These are phyloP conservation scores for Neodiprion pinetum DNA, from an alignment of 1,140 invertebrate species.

Conservation along the genomic window DNA sequence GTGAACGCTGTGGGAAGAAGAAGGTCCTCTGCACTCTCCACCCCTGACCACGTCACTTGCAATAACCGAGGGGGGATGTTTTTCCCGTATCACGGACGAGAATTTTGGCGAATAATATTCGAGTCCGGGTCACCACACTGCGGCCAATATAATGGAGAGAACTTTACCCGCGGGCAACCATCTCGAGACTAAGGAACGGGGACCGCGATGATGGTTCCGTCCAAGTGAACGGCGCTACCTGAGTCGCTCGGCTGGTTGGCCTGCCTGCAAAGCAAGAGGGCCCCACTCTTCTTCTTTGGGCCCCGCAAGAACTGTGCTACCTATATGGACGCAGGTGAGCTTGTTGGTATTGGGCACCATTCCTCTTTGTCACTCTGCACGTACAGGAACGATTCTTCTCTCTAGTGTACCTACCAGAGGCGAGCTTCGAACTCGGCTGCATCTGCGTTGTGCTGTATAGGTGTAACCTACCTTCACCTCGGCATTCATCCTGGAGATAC, in stretches of 20 bases:
- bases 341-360: constrained; percentile 10
- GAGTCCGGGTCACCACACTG: constrained; percentile 45
- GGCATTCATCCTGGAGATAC: neutral
- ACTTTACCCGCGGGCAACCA: constrained; percentile 59
- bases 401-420: neutral
- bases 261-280: constrained; percentile 31
- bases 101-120: no score
- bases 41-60: no score
- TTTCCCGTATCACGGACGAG: no score
- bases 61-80: no score
- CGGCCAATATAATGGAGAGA: constrained; percentile 35
- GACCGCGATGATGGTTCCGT: constrained; percentile 31
- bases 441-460: neutral
- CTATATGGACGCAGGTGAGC: constrained; percentile 1
- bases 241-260: constrained; percentile 27
- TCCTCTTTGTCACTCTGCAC: constrained; percentile 10
- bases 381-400: neutral
- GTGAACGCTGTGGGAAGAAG: no score
- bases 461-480: neutral
- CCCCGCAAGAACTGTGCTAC: neutral
- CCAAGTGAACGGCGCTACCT: constrained; percentile 48
- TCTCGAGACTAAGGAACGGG: constrained; percentile 51
- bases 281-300: neutral
- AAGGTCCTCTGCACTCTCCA: no score
- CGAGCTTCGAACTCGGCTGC: neutral